These are phyloP conservation scores for Zosterops hypoxanthus DNA, from an alignment of 2,113 vertebrate genomes.

Conservation along the genomic window DNA sequence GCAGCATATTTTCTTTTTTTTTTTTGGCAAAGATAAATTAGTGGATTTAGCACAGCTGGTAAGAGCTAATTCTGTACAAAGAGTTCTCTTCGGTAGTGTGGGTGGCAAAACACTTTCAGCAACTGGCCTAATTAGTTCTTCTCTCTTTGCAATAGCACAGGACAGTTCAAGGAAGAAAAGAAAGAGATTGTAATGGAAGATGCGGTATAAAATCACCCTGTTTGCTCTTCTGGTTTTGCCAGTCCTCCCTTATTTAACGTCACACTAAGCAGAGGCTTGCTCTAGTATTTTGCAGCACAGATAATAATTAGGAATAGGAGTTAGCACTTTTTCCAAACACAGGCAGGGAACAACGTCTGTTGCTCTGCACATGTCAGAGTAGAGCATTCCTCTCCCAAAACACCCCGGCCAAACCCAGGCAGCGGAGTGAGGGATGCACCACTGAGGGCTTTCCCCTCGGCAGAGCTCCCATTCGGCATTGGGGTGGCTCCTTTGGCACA, in stretches of 20 bases:
- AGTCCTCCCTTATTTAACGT: not conserved
- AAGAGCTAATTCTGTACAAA: conserved; percentile 50
- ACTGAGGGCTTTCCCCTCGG: not conserved
- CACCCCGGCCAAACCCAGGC: not conserved
- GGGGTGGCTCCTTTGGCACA: not conserved
- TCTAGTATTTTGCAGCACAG: not conserved
- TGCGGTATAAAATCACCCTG: not conserved
- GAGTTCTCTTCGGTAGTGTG: conserved; percentile 37
- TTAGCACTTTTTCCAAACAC: not conserved
- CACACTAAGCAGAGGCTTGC: not conserved
- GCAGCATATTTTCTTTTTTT: not conserved
- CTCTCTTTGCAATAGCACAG: conserved; percentile 3
- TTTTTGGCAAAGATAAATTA: conserved; percentile 25
- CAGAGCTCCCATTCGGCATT: not conserved
- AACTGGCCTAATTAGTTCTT: conserved; percentile 54
- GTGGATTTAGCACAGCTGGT: conserved; percentile 45
- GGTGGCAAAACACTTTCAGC: conserved; percentile 55
- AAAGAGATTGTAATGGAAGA: not conserved
- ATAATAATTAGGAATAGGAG: not conserved
- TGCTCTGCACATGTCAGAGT: not conserved
- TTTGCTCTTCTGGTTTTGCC: conserved; percentile 1
- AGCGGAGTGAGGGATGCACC: not conserved
- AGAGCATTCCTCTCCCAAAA: not conserved
- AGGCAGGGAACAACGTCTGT: not conserved
- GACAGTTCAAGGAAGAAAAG: not conserved